Base-by-base conservation (phyloP, 2,888 invertebrate genomes). In the Ectemnius cavifrons region DNA sequence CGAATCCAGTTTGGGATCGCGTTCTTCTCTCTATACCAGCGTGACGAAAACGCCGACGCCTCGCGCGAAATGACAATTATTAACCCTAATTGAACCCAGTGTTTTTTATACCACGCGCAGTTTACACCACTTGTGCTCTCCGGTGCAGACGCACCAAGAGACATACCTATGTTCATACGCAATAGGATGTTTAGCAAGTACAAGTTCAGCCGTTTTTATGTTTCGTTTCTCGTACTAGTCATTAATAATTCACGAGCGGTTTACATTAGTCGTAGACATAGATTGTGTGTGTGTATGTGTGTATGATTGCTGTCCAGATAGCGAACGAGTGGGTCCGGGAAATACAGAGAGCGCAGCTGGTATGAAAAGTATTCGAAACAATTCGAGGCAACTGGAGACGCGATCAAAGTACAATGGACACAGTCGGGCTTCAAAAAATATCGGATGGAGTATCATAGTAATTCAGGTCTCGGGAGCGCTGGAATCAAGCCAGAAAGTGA, bases 401-500 rank as follows among this genome's bases (percentile, higher is more conserved):
- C 63, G 62, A 74, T 74, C 71, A 37, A 76, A 52, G 60, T 66
- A 60, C 63, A 66, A 57, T 57, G 57, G 52, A 60, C 60, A 27
- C 14, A 27, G 13, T 57, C 27, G 5, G 20, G 8, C 16, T 6
- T 3, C 13, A 52, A 47, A 45, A 46, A 64, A 58, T 74, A 68
- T 75, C 77, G 76, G 69, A 63, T 64, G 20, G 52, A 57, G 37
- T 47, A 65, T 71, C 62, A 59, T 61, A 62, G 65, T 70, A 75
- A 86, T 85, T 77, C 77, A 73, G 85, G 87, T 87, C 83, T 86
- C 75, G 78, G 82, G 83, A 84, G 81, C 83, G 76, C 75, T 88
- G 87, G 87, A 86, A 69, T 61, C 65, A 68, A 80, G 87, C 88
- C 87, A 87, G 85, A 87, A 87, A 84, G 85, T 84, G 86, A 87